Conservation (phyloP, 2,113 vertebrate genomes). For the Carlito syrichta region DNA sequence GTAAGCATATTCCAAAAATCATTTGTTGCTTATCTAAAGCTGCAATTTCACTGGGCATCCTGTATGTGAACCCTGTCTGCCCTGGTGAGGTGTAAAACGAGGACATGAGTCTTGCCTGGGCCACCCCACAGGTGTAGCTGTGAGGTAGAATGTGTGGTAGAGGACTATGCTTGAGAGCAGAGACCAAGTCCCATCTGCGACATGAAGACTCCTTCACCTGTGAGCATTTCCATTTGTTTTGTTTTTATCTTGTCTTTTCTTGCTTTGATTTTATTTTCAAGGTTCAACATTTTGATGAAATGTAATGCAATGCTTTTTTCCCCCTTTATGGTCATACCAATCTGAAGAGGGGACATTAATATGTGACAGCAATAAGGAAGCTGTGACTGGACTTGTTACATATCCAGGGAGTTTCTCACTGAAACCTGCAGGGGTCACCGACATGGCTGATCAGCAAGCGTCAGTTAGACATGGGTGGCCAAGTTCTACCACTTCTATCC, state of each 20-base stretch:
- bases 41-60: not conserved
- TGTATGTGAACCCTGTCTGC: not conserved
- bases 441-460: not conserved
- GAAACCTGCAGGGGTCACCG: accelerated
- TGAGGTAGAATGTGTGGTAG: accelerated
- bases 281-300: not conserved
- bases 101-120: accelerated
- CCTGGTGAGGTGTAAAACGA: accelerated
- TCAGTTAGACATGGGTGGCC: not conserved
- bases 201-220: not conserved
- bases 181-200: not conserved
- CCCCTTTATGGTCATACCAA: not conserved
- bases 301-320: not conserved
- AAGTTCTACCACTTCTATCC: accelerated
- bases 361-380: not conserved
- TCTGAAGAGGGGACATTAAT: not conserved
- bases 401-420: not conserved
- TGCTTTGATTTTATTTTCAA: not conserved
- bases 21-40: not conserved
- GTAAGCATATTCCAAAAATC: not conserved
- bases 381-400: no score
- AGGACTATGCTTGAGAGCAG: not conserved
- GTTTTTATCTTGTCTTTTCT: not conserved
- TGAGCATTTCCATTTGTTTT: not conserved
- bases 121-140: accelerated